Percentiles rank a stretch among this genome's conserved stretches.
Conservation (phyloP, 2,113 vertebrate genomes). For the Gopherus evgoodei region DNA sequence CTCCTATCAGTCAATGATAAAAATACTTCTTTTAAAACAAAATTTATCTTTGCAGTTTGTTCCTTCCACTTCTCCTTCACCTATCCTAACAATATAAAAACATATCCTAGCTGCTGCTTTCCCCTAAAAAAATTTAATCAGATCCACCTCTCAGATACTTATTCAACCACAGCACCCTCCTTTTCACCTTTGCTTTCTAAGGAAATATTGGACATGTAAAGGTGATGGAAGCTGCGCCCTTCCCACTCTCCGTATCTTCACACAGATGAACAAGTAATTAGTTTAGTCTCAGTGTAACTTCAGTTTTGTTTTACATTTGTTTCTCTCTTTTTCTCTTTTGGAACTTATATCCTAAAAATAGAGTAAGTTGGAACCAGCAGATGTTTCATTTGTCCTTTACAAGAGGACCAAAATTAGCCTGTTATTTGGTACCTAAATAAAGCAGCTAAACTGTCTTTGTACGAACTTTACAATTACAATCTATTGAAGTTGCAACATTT, state of each 20-base stretch:
- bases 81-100: too few relatives aligned
- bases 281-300: background rate
- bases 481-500: conserved; percentile 55
- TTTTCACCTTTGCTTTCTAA: fast-evolving
- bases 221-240: background rate
- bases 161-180: background rate
- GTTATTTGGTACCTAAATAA: conserved; percentile 82
- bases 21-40: background rate
- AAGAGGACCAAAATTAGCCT: conserved; percentile 80
- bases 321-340: conserved; percentile 54
- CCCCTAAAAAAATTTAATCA: fast-evolving
- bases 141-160: background rate
- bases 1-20: fast-evolving
- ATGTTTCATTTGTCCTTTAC: conserved; percentile 80
- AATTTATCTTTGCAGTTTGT: fast-evolving
- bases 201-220: background rate
- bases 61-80: background rate
- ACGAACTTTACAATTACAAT: conserved; percentile 71
- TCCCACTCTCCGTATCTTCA: background rate
- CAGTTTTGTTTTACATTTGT: background rate
- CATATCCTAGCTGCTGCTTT: too few relatives aligned
- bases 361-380: conserved; percentile 77
- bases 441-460: conserved; percentile 73
- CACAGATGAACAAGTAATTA: fast-evolving
- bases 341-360: conserved; percentile 78